Base-by-base conservation (phyloP, 1,140 invertebrate genomes). In the Ruditapes philippinarum region DNA sequence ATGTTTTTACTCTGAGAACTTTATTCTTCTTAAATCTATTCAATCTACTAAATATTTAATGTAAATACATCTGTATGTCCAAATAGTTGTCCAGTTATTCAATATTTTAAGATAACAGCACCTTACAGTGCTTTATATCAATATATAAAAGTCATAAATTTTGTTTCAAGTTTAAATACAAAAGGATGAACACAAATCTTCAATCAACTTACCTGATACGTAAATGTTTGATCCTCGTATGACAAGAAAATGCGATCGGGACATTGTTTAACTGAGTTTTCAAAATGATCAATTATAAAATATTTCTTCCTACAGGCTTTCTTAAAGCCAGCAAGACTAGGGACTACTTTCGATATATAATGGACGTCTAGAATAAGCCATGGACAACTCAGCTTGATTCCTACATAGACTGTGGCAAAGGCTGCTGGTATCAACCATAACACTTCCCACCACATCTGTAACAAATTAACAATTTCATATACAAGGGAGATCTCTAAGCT, bases 291-390 rank as follows among this genome's bases (percentile, higher is more conserved):
- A 65, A 82, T 68, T 4, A 42, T 25, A 25, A 40, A 42, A 33
- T 25, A 28, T 11, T 31, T 25, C 11, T 42, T 28, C 3, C n/a
- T 68, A 3, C 3, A 22, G 33, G 0, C 3, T 19, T 42, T n/a
- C 22, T 82, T 25, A 33, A 4, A 68, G 12, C 0, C 2, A 22
- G 9, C n/a, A 19, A 68, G 2, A 45, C 1, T 19, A 40, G 80
- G 80, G 17, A 82, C 22, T 17, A 82, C 36, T 42, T 68, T 82
- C 9, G 22, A 3, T 1, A 82, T 25, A 38, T 68, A 82, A 1
- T 45, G 12, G 36, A 82, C 68, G n/a, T 82, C 80, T 17, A 65
- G 3, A 38, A 82, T 14, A 19, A 82, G 40, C 80, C 80, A 82
- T 12, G 80, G 80, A 38, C 31, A 65, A 1, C 42, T 12, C 25